phyloP scores from a whole-genome alignment of 2,888 invertebrate genomes.

The Parapristionchus giblindavisi region DNA sequence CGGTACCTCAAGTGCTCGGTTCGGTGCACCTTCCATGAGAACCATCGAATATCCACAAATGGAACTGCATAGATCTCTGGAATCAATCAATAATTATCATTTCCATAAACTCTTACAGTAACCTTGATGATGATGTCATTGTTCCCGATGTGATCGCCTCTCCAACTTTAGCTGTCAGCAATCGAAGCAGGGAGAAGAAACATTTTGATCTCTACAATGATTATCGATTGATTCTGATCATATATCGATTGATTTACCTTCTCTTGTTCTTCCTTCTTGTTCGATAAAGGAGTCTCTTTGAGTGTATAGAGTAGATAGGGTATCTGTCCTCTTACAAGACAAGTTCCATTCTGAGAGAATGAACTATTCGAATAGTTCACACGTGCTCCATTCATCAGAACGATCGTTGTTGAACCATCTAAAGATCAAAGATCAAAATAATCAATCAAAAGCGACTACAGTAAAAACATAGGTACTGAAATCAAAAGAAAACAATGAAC shows the following conservation, averaged over 20 bases:
- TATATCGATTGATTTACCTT: neutral
- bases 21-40: constrained; percentile 61
- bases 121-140: constrained; percentile 9
- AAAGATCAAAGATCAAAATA: too few species aligned
- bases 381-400: constrained; percentile 85
- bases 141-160: constrained; percentile 28
- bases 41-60: constrained; percentile 60
- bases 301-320: constrained; percentile 86
- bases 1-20: constrained; percentile 53
- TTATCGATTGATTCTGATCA: neutral
- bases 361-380: constrained; percentile 53
- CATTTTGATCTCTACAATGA: neutral
- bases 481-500: too few species aligned
- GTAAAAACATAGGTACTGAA: too few species aligned
- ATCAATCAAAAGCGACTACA: too few species aligned
- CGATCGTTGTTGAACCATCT: constrained; percentile 85
- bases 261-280: neutral
- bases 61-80: constrained; percentile 43
- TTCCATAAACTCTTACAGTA: neutral
- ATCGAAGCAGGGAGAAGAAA: constrained; percentile 33
- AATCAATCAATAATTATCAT: neutral
- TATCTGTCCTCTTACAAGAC: constrained; percentile 90
- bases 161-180: constrained; percentile 33
- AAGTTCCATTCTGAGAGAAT: constrained; percentile 79
- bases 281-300: neutral